Evolutionary conservation across 2,113 vertebrate species (phyloP).

Genomic region (Alectura lathami): DNA sequence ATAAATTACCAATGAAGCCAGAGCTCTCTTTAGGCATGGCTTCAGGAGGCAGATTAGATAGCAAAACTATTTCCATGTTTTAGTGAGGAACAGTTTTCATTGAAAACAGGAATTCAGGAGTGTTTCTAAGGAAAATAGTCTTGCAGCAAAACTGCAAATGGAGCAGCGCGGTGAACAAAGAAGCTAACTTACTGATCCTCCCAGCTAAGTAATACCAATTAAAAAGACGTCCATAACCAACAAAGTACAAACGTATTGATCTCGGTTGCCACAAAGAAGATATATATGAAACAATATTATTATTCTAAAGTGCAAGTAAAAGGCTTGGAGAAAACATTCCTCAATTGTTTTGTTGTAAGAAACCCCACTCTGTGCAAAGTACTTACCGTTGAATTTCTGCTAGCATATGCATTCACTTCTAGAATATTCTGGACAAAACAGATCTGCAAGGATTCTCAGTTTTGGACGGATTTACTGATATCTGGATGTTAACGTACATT

Average conservation of each 20-base stretch:
- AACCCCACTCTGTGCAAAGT: not conserved
- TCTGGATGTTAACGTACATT: not conserved
- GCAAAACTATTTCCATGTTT: slow-evolving; percentile 45
- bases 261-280: not conserved
- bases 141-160: slow-evolving; percentile 37
- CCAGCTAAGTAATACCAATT: slow-evolving; percentile 47
- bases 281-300: not conserved
- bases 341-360: not conserved
- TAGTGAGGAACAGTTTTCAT: slow-evolving; percentile 53
- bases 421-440: not conserved
- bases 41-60: slow-evolving; percentile 49
- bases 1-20: slow-evolving; percentile 37
- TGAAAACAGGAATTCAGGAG: slow-evolving; percentile 42
- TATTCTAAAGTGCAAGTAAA: not conserved
- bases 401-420: not conserved
- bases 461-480: not conserved
- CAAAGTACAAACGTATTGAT: not conserved
- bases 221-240: slow-evolving; percentile 1
- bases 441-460: not conserved
- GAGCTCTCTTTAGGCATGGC: slow-evolving; percentile 39
- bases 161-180: not conserved
- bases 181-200: slow-evolving; percentile 28
- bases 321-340: not conserved
- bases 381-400: not conserved
- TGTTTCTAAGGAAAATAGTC: slow-evolving; percentile 52